These are phyloP conservation scores for Paramormyrops kingsleyae DNA, from an alignment of 2,113 vertebrate genomes.

Conservation along the genomic window DNA sequence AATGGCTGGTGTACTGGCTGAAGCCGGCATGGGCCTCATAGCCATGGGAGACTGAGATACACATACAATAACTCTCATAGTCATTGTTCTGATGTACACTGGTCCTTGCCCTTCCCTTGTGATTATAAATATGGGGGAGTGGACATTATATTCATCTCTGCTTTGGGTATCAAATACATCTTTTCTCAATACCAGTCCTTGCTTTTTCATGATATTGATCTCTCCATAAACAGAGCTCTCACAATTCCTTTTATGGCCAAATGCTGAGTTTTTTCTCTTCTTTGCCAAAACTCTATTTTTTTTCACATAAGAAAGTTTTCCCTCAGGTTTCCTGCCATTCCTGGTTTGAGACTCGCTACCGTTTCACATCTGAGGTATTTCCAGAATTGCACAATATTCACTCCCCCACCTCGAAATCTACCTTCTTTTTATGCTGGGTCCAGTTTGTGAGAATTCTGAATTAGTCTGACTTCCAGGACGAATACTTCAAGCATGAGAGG, in stretches of 20 bases:
- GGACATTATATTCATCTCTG: background rate
- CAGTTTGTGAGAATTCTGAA: conserved; percentile 18
- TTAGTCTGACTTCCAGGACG: background rate
- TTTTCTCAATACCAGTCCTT: background rate
- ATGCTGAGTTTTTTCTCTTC: background rate
- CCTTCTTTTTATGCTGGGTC: background rate
- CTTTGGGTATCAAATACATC: background rate
- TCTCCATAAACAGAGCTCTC: background rate
- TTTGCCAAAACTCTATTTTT: background rate
- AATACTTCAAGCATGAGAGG: conserved; percentile 8
- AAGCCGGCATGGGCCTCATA: background rate
- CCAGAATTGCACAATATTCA: conserved; percentile 35
- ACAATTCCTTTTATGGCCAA: conserved; percentile 14
- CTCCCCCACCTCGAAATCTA: background rate
- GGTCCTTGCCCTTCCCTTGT: background rate
- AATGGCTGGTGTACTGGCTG: background rate
- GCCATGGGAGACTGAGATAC: background rate
- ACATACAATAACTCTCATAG: background rate
- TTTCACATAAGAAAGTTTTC: background rate
- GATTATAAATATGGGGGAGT: background rate
- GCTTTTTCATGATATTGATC: background rate
- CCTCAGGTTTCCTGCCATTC: conserved; percentile 23
- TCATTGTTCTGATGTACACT: background rate
- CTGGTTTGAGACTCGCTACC: conserved; percentile 21
- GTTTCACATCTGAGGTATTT: conserved; percentile 42